Evolutionary conservation across 2,888 invertebrate species (phyloP).

Genomic region (Dasysyrphus albostriatus): DNA sequence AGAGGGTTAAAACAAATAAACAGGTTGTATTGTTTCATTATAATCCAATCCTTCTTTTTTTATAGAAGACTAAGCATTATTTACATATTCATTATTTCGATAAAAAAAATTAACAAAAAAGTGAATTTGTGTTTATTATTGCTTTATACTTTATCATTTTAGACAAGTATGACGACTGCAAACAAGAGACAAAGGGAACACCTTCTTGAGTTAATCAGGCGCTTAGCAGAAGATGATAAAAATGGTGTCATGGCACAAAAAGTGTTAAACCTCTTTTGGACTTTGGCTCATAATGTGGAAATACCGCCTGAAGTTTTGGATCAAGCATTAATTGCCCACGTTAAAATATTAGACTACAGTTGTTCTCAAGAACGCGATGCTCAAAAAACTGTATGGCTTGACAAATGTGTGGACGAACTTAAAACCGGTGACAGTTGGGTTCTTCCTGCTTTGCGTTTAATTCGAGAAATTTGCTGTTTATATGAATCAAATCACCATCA

Average conservation of each 20-base stretch:
- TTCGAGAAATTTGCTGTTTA: slow-evolving; percentile 96
- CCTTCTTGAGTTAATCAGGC: slow-evolving; percentile 95
- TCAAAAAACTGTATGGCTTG: slow-evolving; percentile 97
- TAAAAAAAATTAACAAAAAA: too few species aligned
- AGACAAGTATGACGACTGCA: slow-evolving; percentile 96
- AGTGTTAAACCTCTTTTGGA: slow-evolving; percentile 97
- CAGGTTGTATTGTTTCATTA: too few species aligned
- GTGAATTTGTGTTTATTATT: background rate
- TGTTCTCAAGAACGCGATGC: slow-evolving; percentile 98
- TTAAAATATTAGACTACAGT: slow-evolving; percentile 98
- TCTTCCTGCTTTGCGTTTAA: slow-evolving; percentile 96
- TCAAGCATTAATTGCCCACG: slow-evolving; percentile 96
- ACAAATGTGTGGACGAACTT: slow-evolving; percentile 97
- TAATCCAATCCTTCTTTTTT: too few species aligned
- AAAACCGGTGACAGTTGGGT: slow-evolving; percentile 96
- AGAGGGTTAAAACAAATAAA: too few species aligned
- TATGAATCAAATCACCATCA: slow-evolving; percentile 89
- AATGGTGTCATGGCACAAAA: slow-evolving; percentile 99
- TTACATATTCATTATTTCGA: too few species aligned
- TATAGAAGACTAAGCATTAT: too few species aligned
- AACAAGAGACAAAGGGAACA: slow-evolving; percentile 98
- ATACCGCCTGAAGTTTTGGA: slow-evolving; percentile 99
- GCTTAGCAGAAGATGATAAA: slow-evolving; percentile 98
- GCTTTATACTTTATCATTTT: slow-evolving; percentile 75
- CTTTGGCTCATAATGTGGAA: slow-evolving; percentile 97